Evolutionary conservation across 2,113 vertebrate species (phyloP), one percentile per base, ranked within the genome.

Genomic region (Tupaia tana): DNA sequence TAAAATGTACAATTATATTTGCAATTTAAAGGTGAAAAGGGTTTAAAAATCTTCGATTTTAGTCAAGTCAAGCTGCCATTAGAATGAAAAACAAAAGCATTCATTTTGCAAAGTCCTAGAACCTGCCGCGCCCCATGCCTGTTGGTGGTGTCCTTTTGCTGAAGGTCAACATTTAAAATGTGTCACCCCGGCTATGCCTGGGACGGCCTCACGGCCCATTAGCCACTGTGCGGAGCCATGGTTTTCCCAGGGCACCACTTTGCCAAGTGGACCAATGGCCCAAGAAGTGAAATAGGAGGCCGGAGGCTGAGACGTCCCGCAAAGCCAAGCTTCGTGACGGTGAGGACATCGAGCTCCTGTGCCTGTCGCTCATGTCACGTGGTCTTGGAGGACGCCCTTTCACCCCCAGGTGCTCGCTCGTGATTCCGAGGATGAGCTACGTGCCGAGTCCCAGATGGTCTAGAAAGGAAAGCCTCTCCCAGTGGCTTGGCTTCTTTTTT

Each of bases 241-340:
- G 43, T 85, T 81, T 77, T 94, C 81, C 85, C 75, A 52, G 27
- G 85, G 85, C n/a, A 34, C 86, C 61, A 5, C 83, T 95, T 95
- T 74, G 70, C 86, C 6, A 16, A 34, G 9, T n/a, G n/a, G 69
- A 63, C 13, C 5, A 29, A 78, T 59, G 75, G 63, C 7, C 56
- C 9, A 25, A 43, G 70, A 91, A 16, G 15, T 19, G 20, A 88
- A 90, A 61, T 3, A 11, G 80, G 75, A 86, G 63, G 29, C 89
- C 15, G 25, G 73, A 69, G 67, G 54, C 52, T 2, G 6, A 25
- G 18, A 69, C 19, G 83, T 3, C 74, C 75, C 43, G 24, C 67
- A 79, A 74, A 90, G 56, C 14, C 71, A 18, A 64, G 27, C 25
- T n/a, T 89, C 24, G 1, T 13, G 83, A 61, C 61, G 3, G 15